phyloP scores from a whole-genome alignment of 2,888 invertebrate genomes.

The Halictus quadricinctus region DNA sequence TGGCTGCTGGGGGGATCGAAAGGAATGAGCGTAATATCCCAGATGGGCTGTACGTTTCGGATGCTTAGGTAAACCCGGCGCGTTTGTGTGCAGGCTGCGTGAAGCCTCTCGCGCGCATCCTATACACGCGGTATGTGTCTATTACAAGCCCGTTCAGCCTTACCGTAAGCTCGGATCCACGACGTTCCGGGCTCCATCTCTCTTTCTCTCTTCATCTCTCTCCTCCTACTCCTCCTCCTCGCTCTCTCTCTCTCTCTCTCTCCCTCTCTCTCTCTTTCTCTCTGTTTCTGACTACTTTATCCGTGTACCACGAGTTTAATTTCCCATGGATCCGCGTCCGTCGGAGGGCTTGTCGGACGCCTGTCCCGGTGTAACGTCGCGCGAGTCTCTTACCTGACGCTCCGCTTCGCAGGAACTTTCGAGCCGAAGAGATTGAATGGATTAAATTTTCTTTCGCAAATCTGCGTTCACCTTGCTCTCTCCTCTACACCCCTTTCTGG shows the following conservation, averaged over 20 bases:
- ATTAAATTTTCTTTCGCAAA: conserved; percentile 8
- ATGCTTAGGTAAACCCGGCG: conserved; percentile 70
- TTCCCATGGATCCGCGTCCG: conserved; percentile 51
- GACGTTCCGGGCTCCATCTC: not conserved
- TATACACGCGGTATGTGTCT: conserved; percentile 55
- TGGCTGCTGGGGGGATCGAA: conserved; percentile 39
- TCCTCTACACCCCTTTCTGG: not conserved
- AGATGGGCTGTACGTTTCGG: conserved; percentile 68
- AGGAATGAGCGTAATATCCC: conserved; percentile 71
- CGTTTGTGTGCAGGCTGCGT: conserved; percentile 56
- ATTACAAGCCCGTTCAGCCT: conserved; percentile 45
- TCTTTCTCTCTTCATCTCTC: not conserved
- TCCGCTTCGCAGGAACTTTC: conserved; percentile 1
- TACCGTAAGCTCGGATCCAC: conserved; percentile 37
- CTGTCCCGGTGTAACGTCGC: conserved; percentile 15
- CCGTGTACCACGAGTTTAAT: conserved; percentile 60
- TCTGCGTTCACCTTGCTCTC: not conserved
- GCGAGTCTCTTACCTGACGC: conserved; percentile 21
- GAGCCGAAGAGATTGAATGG: conserved; percentile 13
- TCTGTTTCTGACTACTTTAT: conserved; percentile 59
- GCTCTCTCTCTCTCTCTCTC: too few relatives aligned
- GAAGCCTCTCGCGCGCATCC: conserved; percentile 35
- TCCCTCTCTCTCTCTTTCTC: not conserved
- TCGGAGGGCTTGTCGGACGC: conserved; percentile 22
- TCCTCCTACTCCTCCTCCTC: not conserved